phyloP scores from a whole-genome alignment of 2,797 vertebrate genomes.

The Mycteria americana region DNA sequence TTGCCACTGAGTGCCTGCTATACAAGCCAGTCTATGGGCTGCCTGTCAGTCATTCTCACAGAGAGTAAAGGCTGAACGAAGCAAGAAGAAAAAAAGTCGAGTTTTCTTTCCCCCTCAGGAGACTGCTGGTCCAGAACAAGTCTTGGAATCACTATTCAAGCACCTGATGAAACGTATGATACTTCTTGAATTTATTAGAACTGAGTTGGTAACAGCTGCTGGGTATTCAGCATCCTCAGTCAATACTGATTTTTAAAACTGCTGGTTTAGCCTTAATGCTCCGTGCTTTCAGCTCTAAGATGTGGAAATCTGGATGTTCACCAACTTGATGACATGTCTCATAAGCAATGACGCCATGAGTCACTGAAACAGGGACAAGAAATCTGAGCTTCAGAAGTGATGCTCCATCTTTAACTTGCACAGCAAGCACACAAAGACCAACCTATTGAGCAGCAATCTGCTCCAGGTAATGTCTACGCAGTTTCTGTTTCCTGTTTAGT shows the following conservation, averaged over 20 bases:
- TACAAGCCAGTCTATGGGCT: not conserved
- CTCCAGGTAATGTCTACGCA: not conserved
- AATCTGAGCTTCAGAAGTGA: not conserved
- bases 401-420: not conserved
- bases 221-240: not conserved
- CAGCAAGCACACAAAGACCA: not conserved
- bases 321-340: not conserved
- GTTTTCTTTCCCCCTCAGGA: not conserved
- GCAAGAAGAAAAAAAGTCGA: not conserved
- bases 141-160: not conserved
- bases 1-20: not conserved
- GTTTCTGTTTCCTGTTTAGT: conserved; percentile 11
- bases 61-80: not conserved
- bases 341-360: not conserved
- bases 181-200: not conserved
- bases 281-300: not conserved
- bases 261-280: not conserved
- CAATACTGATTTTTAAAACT: not conserved
- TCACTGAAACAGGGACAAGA: not conserved
- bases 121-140: not conserved
- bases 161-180: not conserved
- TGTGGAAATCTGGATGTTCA: conserved; percentile 25
- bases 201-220: not conserved
- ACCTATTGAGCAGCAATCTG: not conserved
- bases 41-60: not conserved